These are phyloP conservation scores for Drosophila mercatorum DNA, from an alignment of 2,888 invertebrate species.

Conservation along the genomic window DNA sequence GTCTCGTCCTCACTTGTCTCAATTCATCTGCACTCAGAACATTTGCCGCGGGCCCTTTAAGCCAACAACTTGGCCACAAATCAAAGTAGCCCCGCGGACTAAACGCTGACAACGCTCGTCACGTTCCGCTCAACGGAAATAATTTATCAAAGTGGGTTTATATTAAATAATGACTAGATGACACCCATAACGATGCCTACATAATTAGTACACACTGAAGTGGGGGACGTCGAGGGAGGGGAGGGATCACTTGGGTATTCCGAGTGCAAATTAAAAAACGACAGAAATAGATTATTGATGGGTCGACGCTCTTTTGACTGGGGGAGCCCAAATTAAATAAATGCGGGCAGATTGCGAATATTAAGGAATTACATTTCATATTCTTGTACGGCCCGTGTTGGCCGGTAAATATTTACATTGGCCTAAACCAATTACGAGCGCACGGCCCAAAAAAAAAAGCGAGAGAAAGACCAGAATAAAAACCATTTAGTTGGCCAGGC, in stretches of 20 bases:
- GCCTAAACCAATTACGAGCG: constrained; percentile 56
- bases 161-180: constrained; percentile 77
- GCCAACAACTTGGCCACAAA: constrained; percentile 62
- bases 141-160: constrained; percentile 73
- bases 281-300: constrained; percentile 51
- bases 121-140: constrained; percentile 71
- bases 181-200: constrained; percentile 53
- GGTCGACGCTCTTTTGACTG: constrained; percentile 25
- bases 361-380: constrained; percentile 36
- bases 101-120: constrained; percentile 65
- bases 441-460: background rate
- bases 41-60: constrained; percentile 5
- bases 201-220: constrained; percentile 42
- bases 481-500: constrained; percentile 40
- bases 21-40: constrained; percentile 7
- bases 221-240: background rate
- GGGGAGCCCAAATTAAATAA: constrained; percentile 37
- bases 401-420: constrained; percentile 42
- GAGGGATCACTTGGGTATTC: background rate
- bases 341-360: constrained; percentile 25
- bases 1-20: constrained; percentile 27
- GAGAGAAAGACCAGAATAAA: background rate
- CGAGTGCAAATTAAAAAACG: constrained; percentile 37
- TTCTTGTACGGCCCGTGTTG: constrained; percentile 16
- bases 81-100: constrained; percentile 42